A percentile compares a stretch with the other conserved stretches of the same genome.
phyloP scores from a whole-genome alignment of 2,888 invertebrate species.

The Calephelis perditalis region DNA sequence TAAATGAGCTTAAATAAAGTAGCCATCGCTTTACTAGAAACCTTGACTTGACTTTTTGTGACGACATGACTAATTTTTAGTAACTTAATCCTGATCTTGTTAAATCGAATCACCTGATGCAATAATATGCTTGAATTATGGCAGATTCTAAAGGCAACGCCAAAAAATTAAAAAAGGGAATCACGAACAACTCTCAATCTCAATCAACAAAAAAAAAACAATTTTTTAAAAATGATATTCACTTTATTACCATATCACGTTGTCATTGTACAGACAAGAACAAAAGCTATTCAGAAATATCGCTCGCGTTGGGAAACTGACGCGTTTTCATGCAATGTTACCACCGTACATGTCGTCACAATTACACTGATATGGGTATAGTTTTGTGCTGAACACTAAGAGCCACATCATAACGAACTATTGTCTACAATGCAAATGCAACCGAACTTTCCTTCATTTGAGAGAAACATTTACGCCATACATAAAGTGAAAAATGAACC shows the following conservation, averaged over 20 bases:
- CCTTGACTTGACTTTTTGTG: too few relatives aligned
- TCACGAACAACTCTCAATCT: too few relatives aligned
- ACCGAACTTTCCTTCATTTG: constrained; percentile 41
- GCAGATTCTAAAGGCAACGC: too few relatives aligned
- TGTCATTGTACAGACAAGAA: constrained; percentile 65
- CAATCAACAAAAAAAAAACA: too few relatives aligned
- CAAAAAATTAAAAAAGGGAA: too few relatives aligned
- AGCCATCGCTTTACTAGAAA: too few relatives aligned
- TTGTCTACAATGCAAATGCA: constrained; percentile 47
- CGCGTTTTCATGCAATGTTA: constrained; percentile 67
- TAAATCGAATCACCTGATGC: too few relatives aligned
- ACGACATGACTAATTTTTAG: too few relatives aligned
- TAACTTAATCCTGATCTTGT: too few relatives aligned
- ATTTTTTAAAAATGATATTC: neutral
- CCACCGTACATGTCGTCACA: constrained; percentile 48
- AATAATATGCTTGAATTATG: too few relatives aligned
- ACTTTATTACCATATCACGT: constrained; percentile 41
- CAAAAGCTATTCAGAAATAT: constrained; percentile 70
- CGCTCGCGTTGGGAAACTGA: constrained; percentile 54
- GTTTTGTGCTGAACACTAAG: constrained; percentile 53
- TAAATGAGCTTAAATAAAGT: too few relatives aligned
- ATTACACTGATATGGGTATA: constrained; percentile 64
- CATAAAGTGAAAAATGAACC: constrained; percentile 33
- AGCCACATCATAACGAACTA: constrained; percentile 36
- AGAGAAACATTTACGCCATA: constrained; percentile 36